phyloP scores from a whole-genome alignment of 2,113 vertebrate genomes.

The Hipposideros armiger region DNA sequence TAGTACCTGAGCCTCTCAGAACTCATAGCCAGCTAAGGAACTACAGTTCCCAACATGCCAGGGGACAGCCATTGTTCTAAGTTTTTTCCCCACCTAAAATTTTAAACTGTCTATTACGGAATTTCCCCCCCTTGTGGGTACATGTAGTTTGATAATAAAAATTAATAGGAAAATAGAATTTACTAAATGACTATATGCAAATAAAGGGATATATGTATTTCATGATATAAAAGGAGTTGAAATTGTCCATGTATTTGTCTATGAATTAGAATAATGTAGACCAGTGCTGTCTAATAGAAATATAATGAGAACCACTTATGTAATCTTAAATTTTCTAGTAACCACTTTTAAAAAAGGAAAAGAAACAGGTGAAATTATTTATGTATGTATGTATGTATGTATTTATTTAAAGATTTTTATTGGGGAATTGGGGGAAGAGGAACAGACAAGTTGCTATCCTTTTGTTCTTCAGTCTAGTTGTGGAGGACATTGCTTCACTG shows the following conservation, averaged over 20 bases:
- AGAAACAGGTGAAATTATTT: not conserved
- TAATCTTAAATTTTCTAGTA: not conserved
- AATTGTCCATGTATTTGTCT: constrained; percentile 22
- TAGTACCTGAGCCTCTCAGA: too few relatives aligned
- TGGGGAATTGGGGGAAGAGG: too few relatives aligned
- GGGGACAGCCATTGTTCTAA: not conserved
- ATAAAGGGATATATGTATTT: not conserved
- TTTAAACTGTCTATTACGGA: not conserved
- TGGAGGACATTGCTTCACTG: too few relatives aligned
- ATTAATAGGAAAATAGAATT: not conserved
- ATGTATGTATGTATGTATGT: too few relatives aligned
- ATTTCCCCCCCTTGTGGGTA: not conserved
- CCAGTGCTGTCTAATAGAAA: not conserved
- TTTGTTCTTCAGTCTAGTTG: too few relatives aligned
- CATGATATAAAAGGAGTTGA: not conserved
- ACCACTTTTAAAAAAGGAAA: not conserved
- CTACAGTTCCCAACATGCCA: not conserved
- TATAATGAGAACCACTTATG: not conserved
- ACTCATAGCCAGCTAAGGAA: not conserved
- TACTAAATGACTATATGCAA: not conserved
- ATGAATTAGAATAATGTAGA: not conserved
- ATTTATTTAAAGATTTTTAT: too few relatives aligned
- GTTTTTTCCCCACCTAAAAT: not conserved
- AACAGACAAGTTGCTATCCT: too few relatives aligned
- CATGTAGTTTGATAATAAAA: not conserved